phyloP scores from a whole-genome alignment of 2,888 invertebrate species.

The Erebia ligea region DNA sequence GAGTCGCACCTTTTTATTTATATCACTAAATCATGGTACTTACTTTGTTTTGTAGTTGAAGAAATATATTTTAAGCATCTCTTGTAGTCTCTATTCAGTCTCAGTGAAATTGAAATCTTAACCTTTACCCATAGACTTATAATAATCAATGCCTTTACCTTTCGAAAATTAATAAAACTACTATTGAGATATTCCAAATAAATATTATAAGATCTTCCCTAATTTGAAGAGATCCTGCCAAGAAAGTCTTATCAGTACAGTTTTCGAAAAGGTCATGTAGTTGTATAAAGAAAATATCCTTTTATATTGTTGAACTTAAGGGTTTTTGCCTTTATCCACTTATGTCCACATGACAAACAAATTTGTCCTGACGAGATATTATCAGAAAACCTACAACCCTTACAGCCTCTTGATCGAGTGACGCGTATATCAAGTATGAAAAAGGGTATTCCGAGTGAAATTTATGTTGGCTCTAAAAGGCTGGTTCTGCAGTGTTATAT shows the following conservation, averaged over 20 bases:
- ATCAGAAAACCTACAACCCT: slow-evolving; percentile 61
- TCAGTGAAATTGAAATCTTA: no score
- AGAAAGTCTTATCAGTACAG: background rate
- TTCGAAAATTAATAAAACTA: background rate
- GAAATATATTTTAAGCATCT: background rate
- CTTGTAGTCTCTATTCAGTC: no score
- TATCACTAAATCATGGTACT: slow-evolving; percentile 2
- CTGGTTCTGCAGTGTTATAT: background rate
- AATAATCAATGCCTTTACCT: background rate
- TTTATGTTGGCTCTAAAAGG: slow-evolving; percentile 28
- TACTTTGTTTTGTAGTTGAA: slow-evolving; percentile 15
- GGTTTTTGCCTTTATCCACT: slow-evolving; percentile 30
- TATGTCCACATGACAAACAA: slow-evolving; percentile 66
- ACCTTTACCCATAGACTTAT: no score
- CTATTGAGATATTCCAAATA: background rate
- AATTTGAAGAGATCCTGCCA: background rate
- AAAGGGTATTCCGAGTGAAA: slow-evolving; percentile 47
- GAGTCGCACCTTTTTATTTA: slow-evolving; percentile 32
- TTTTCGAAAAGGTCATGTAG: slow-evolving; percentile 4
- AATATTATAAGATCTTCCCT: background rate
- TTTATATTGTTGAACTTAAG: slow-evolving; percentile 27
- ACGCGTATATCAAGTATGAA: slow-evolving; percentile 73
- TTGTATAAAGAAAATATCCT: slow-evolving; percentile 20
- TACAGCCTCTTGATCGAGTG: slow-evolving; percentile 61
- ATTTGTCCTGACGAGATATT: slow-evolving; percentile 78